These are phyloP conservation scores for Pristionchus mayeri DNA, from an alignment of 2,888 invertebrate species.

Conservation along the genomic window DNA sequence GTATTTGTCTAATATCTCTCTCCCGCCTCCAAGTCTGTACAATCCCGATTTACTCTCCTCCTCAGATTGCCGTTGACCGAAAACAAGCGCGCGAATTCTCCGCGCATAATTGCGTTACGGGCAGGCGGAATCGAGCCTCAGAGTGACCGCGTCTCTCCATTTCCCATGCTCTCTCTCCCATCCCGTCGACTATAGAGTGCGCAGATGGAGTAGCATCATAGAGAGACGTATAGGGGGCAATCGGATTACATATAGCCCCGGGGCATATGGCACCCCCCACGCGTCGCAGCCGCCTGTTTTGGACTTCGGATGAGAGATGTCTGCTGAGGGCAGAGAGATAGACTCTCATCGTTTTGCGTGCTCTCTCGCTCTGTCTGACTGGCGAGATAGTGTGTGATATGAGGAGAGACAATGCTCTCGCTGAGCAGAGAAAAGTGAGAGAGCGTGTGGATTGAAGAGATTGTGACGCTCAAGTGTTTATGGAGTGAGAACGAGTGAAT, in stretches of 20 bases:
- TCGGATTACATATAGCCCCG: background rate
- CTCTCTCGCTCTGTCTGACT: background rate
- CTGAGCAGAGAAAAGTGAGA: no score
- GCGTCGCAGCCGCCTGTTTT: background rate
- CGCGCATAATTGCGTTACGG: conserved; percentile 36
- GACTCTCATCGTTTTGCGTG: no score
- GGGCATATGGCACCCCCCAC: background rate
- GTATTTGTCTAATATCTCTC: no score
- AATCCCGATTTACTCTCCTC: background rate
- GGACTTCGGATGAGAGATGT: no score
- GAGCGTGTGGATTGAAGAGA: no score
- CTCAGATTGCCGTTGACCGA: background rate
- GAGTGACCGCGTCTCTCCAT: no score
- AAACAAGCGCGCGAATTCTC: background rate
- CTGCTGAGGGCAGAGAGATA: no score
- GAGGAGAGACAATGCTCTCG: no score
- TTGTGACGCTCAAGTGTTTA: no score
- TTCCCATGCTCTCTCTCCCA: no score
- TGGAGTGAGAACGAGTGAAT: no score
- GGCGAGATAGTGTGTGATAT: background rate
- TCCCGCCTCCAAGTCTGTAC: no score
- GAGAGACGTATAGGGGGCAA: background rate
- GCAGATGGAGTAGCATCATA: background rate
- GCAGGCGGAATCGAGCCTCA: conserved; percentile 6
- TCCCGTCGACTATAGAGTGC: background rate